Base-by-base conservation (phyloP, 1,140 invertebrate species). In the Diachasma alloeum region DNA sequence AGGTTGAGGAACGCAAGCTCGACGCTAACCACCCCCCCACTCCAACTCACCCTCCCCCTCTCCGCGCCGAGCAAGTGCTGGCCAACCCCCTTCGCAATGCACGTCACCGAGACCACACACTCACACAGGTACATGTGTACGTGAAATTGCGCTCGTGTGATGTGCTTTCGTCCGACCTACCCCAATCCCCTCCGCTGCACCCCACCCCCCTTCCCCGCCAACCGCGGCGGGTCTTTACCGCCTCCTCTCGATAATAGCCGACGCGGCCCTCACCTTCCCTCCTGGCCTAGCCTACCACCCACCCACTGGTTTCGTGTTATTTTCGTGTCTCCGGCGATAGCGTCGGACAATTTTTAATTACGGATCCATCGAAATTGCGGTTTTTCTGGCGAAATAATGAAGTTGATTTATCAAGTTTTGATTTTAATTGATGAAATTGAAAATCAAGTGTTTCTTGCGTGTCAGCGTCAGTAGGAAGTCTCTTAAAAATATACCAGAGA, bases 1-100 rank as follows among this genome's bases (percentile, higher is more conserved):
- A 90, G 87, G 87, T 89, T 87, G 88, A 89, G 83, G 87, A 90
- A 90, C 86, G 85, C 78, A 78, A 81, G 78, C 79, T 74, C 78
- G 71, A 42, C 42, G 26, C 56, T 31, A 46, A 67, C 31, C 31
- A 37, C 59, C 68, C 67, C 68, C 67, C 68, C 39, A 48, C 72
- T 75, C 63, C 37, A 19, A 70, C 37, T 74, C 39, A 13, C n/a
- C 76, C 69, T 53, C 36, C 24, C 67, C 68, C 72, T 46, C 24
- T 63, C 75, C 74, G 79, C 53, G 66, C 66, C 44, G 68, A 79
- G 37, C 77, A 75, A 39, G 73, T 78, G 79, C 72, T 72, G 22
- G 19, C 75, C 70, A 70, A 19, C 68, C 22, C n/a, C 53, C 56
- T 78, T 42, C 26, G 69, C 76, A 73, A 56, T 76, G 72, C 76